phyloP scores from a whole-genome alignment of 2,797 vertebrate species.

The Corythornis leucogaster region DNA sequence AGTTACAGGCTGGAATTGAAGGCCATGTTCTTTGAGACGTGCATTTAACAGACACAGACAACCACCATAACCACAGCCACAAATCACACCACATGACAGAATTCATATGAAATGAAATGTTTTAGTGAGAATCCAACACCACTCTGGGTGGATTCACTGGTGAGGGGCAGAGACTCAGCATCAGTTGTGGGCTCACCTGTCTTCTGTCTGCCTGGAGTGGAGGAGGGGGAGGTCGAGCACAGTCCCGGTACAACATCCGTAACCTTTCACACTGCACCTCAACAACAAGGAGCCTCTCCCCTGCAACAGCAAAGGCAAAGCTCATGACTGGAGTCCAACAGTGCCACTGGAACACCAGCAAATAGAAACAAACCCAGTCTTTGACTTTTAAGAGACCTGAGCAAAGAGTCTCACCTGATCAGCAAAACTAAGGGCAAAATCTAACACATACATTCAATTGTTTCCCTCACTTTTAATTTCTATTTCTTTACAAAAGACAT shows the following conservation, averaged over 20 bases:
- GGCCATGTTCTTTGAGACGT: rapidly evolving
- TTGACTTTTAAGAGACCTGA: background rate
- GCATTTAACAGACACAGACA: background rate
- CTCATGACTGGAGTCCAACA: background rate
- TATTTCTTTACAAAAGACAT: background rate
- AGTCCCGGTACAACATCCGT: conserved; percentile 96
- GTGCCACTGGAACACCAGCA: background rate
- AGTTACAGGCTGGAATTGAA: background rate
- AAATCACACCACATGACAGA: background rate
- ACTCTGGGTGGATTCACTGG: background rate
- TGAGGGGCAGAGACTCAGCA: background rate
- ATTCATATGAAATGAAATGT: background rate
- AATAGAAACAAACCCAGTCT: background rate
- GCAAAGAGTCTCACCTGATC: background rate
- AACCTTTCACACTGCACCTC: conserved; percentile 96
- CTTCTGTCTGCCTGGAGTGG: conserved; percentile 94
- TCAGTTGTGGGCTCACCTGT: conserved; percentile 81
- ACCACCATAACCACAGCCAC: too few relatives aligned
- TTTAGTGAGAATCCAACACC: background rate
- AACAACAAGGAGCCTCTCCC: conserved; percentile 92
- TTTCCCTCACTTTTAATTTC: background rate
- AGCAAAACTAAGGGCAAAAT: background rate
- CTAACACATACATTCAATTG: background rate
- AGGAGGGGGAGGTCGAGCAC: conserved; percentile 95
- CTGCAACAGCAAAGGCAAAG: conserved; percentile 71